phyloP scores from a whole-genome alignment of 2,888 invertebrate genomes.

The Bursaphelenchus okinawaensis region DNA sequence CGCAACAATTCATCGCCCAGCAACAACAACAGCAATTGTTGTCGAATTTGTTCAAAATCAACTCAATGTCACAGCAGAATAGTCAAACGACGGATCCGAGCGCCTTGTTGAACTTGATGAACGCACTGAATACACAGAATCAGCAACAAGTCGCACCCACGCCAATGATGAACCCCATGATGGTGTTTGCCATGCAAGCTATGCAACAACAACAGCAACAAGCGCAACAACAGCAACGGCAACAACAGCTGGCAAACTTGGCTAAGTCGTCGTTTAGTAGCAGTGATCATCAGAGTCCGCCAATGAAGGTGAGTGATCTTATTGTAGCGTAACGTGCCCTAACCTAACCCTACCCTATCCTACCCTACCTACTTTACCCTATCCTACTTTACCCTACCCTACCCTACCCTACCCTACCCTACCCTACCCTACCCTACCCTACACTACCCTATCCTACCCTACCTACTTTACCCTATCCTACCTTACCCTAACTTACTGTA shows the following conservation, averaged over 20 bases:
- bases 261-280: constrained; percentile 15
- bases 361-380: too few relatives aligned
- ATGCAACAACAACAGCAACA: constrained; percentile 6
- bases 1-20: not conserved
- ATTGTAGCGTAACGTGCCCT: too few relatives aligned
- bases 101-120: constrained; percentile 1
- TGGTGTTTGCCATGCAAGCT: not conserved
- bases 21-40: constrained; percentile 10
- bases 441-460: too few relatives aligned
- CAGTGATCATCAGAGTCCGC: constrained; percentile 47
- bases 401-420: too few relatives aligned
- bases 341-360: too few relatives aligned
- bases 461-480: too few relatives aligned
- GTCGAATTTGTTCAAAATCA: not conserved
- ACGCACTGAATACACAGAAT: constrained; percentile 4
- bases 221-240: constrained; percentile 6
- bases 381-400: too few relatives aligned
- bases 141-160: constrained; percentile 5
- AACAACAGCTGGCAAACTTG: not conserved
- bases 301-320: constrained; percentile 47
- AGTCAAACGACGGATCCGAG: constrained; percentile 3
- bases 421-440: too few relatives aligned
- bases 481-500: too few relatives aligned
- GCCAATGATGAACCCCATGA: not conserved
- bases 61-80: not conserved